Evolutionary conservation across 2,113 vertebrate species (phyloP).

Genomic region (Ciconia boyciana): DNA sequence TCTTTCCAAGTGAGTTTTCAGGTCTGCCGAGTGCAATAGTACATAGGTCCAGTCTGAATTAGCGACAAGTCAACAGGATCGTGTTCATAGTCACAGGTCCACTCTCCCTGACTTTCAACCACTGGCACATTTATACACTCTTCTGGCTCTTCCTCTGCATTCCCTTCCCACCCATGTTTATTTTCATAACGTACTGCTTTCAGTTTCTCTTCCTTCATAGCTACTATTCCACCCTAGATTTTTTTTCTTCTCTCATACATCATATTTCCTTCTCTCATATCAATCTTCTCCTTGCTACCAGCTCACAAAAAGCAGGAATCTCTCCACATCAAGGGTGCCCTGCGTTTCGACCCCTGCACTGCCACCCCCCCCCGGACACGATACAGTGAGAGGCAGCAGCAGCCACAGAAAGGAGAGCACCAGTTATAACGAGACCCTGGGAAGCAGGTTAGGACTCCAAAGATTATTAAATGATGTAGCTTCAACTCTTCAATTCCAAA

Average conservation of each 20-base stretch:
- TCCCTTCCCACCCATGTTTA: neutral
- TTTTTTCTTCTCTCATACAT: neutral
- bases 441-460: neutral
- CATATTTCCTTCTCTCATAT: neutral
- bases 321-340: neutral
- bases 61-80: neutral
- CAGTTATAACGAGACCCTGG: neutral
- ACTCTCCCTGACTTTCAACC: neutral
- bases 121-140: neutral
- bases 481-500: neutral
- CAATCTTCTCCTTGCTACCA: neutral
- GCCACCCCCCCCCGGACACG: too few relatives aligned
- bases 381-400: neutral
- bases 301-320: neutral
- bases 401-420: neutral
- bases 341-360: neutral
- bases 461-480: neutral
- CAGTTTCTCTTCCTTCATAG: neutral
- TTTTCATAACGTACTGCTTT: neutral
- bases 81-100: neutral
- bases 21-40: neutral
- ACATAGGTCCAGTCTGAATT: neutral
- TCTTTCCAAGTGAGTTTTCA: neutral
- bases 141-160: fast-evolving
- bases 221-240: neutral